Evolutionary conservation across 2,113 vertebrate genomes (phyloP), one percentile per base, ranked within the genome.

Genomic region (Todiramphus chloris): DNA sequence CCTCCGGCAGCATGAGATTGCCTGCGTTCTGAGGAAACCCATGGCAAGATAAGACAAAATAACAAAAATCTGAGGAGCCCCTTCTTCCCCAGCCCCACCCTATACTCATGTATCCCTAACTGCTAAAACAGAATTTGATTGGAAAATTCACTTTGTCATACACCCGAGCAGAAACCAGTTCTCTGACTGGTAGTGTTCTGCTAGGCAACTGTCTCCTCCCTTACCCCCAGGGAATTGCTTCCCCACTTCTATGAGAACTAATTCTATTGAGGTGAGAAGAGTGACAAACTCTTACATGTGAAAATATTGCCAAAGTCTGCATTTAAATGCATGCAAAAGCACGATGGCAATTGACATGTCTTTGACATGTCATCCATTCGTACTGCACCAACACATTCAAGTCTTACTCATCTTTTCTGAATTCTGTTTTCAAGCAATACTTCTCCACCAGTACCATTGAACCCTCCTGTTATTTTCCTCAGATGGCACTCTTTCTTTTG

Each of bases 321-420:
- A 95, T 89, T 91, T 74, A 86, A 96, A 94, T 90, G 48, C 64
- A 5, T 72, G 81, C 63, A 33, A 70, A 82, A 87, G 91, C 93
- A 59, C 21, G 67, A 89, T 94, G 33, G 53, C 56, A 84, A 62
- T 60, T 93, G 80, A 37, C 46, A 48, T 27, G 25, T 66, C 73
- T 87, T 87, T 87, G 84, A 66, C 63, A 51, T 2, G 1, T 53
- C 7, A 53, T 95, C 83, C 78, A 91, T 92, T 97, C 90, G 46
- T 78, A 90, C n/a, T 79, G 51, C 91, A 88, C 67, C 80, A 93
- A 83, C 83, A 7, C 18, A 51, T 89, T 90, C 78, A 91, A 87
- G 72, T 48, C 37, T 83, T 11, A 16, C 24, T 18, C 50, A 81
- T 85, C 85, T 94, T 88, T 81, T 94, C 82, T 56, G 90, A 83